Conservation (phyloP, 2,797 vertebrate species). For the Trematomus bernacchii region DNA sequence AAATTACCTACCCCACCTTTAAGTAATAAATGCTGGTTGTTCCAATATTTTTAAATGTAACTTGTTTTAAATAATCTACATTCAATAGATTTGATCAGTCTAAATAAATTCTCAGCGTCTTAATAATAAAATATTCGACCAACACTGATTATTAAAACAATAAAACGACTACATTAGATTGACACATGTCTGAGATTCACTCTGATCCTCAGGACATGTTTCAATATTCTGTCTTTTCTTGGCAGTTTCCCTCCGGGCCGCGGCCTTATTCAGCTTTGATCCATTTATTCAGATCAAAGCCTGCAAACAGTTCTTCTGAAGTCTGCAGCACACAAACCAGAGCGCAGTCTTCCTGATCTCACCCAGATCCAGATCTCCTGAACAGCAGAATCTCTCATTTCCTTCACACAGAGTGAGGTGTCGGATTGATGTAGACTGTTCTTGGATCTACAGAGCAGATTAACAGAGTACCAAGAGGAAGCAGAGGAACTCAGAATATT, state of each 20-base stretch:
- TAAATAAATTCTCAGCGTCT: background rate
- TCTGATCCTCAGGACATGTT: constrained; percentile 29
- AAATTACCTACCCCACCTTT: too few species aligned
- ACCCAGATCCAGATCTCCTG: constrained; percentile 30
- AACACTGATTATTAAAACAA: constrained; percentile 31
- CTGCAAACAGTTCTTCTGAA: constrained; percentile 31
- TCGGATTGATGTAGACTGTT: constrained; percentile 12
- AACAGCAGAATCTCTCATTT: constrained; percentile 16
- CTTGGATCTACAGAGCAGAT: background rate
- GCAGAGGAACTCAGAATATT: constrained; percentile 6
- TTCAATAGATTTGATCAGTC: background rate
- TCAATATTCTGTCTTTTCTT: constrained; percentile 50
- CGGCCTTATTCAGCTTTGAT: constrained; percentile 52
- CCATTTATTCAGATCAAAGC: constrained; percentile 65
- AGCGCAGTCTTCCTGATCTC: constrained; percentile 39
- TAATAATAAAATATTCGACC: constrained; percentile 21
- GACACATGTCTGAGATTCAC: constrained; percentile 28
- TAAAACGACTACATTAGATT: constrained; percentile 19
- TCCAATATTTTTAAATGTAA: background rate
- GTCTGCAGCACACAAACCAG: constrained; percentile 46
- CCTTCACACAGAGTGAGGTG: background rate
- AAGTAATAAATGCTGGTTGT: background rate
- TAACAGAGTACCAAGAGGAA: background rate
- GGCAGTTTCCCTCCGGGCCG: constrained; percentile 30
- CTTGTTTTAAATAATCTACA: background rate